Evolutionary conservation across 1,140 invertebrate genomes (phyloP).

Genomic region (Frieseomelitta varia): DNA sequence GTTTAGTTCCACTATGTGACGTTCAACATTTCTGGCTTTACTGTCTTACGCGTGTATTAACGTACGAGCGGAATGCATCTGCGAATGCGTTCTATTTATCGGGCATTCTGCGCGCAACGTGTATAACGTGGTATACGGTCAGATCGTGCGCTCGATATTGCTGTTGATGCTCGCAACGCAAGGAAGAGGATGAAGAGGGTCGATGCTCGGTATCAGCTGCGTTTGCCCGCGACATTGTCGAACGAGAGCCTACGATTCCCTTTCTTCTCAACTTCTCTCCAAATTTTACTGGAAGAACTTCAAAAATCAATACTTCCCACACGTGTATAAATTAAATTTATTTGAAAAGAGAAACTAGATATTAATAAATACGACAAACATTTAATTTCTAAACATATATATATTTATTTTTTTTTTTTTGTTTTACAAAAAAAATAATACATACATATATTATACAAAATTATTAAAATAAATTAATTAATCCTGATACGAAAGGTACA

Average conservation of each 20-base stretch:
- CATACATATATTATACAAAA: no score
- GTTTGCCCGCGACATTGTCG: slow-evolving; percentile 18
- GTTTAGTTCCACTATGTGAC: not conserved
- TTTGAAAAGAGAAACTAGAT: no score
- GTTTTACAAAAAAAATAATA: no score
- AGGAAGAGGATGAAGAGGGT: slow-evolving; percentile 37
- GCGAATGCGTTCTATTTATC: slow-evolving; percentile 48
- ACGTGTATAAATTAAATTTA: no score
- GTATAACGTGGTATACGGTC: slow-evolving; percentile 47
- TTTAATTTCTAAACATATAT: no score
- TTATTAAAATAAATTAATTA: no score
- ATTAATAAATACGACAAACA: no score
- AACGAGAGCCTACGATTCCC: not conserved
- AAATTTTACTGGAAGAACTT: not conserved
- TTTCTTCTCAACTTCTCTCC: not conserved
- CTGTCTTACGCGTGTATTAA: slow-evolving; percentile 56
- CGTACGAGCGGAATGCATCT: slow-evolving; percentile 56
- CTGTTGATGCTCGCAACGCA: slow-evolving; percentile 55
- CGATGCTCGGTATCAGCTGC: slow-evolving; percentile 4
- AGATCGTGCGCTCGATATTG: slow-evolving; percentile 60
- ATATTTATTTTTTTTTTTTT: no score
- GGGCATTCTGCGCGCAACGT: slow-evolving; percentile 26
- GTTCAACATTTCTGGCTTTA: slow-evolving; percentile 50
- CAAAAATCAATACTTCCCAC: not conserved
- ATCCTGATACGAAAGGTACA: no score